Conservation (phyloP, 2,797 vertebrate genomes). For the Helicolenus hilgendorfi region DNA sequence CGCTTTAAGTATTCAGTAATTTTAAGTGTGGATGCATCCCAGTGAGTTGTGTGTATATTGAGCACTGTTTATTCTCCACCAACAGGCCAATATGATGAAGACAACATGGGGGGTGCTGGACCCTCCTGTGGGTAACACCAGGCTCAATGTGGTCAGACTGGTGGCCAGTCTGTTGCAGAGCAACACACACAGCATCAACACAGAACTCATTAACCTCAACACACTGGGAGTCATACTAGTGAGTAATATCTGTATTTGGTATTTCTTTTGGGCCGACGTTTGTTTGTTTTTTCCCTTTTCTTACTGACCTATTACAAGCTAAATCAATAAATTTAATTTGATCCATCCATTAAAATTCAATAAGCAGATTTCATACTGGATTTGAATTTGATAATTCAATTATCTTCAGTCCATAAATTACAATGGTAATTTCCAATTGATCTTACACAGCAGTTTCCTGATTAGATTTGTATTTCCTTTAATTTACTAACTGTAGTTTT, state of each 20-base stretch:
- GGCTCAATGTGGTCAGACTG: conserved; percentile 96
- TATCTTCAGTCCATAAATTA: neutral
- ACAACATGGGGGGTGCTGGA: conserved; percentile 98
- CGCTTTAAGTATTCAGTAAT: neutral
- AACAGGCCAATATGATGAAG: conserved; percentile 96
- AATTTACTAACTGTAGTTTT: neutral
- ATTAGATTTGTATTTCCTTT: neutral
- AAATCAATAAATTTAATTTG: too few species aligned
- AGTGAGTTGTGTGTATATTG: neutral
- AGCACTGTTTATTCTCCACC: conserved; percentile 22
- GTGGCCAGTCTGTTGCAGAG: conserved; percentile 97
- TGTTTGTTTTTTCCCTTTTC: neutral
- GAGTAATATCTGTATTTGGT: conserved; percentile 67
- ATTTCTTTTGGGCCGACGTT: neutral
- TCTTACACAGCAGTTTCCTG: neutral
- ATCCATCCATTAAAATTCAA: neutral
- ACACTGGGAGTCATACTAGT: conserved; percentile 98
- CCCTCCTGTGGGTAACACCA: conserved; percentile 97
- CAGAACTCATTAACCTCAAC: conserved; percentile 97
- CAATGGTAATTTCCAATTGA: neutral
- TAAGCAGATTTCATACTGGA: neutral
- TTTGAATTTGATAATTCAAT: neutral
- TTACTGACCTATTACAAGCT: neutral
- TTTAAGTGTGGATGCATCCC: neutral
- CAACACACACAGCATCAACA: conserved; percentile 95